phyloP scores from a whole-genome alignment of 1,140 invertebrate species.

The Drosophila biarmipes region DNA sequence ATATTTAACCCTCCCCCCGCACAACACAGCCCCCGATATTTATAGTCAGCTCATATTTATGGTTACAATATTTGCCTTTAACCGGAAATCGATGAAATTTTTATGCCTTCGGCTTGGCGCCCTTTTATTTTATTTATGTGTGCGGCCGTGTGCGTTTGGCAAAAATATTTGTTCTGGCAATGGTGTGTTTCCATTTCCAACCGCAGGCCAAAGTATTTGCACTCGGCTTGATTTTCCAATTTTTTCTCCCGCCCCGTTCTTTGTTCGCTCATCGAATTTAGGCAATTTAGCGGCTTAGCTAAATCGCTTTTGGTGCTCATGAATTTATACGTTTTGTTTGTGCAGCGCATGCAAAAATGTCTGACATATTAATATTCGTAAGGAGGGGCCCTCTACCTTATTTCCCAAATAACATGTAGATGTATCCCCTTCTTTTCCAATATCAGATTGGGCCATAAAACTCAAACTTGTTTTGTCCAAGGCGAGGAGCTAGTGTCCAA shows the following conservation, averaged over 20 bases:
- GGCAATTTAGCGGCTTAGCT: constrained; percentile 80
- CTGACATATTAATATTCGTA: constrained; percentile 46
- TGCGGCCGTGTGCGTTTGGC: constrained; percentile 42
- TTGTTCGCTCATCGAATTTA: constrained; percentile 64
- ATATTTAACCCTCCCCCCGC: constrained; percentile 11
- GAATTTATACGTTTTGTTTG: constrained; percentile 82
- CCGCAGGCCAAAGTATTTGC: constrained; percentile 58
- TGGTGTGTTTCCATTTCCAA: constrained; percentile 15
- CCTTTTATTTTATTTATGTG: constrained; percentile 69
- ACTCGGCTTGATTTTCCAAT: constrained; percentile 71
- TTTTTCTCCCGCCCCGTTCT: constrained; percentile 28
- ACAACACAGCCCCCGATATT: constrained; percentile 44
- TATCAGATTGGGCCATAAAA: constrained; percentile 34
- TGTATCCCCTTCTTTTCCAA: not conserved
- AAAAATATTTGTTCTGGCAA: constrained; percentile 52
- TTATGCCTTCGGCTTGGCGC: constrained; percentile 68
- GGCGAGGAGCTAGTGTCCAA: not conserved
- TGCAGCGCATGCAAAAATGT: constrained; percentile 77
- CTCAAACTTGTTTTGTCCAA: constrained; percentile 17
- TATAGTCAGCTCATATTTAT: constrained; percentile 82
- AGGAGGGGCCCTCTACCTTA: constrained; percentile 10
- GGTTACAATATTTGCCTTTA: constrained; percentile 82
- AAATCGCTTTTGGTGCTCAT: constrained; percentile 74
- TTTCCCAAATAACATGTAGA: not conserved
- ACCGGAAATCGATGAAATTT: constrained; percentile 83